Percentiles rank a stretch among this genome's conserved stretches.
Evolutionary conservation across 1,140 invertebrate genomes (phyloP).

Genomic region (Hypsibius dujardini): DNA sequence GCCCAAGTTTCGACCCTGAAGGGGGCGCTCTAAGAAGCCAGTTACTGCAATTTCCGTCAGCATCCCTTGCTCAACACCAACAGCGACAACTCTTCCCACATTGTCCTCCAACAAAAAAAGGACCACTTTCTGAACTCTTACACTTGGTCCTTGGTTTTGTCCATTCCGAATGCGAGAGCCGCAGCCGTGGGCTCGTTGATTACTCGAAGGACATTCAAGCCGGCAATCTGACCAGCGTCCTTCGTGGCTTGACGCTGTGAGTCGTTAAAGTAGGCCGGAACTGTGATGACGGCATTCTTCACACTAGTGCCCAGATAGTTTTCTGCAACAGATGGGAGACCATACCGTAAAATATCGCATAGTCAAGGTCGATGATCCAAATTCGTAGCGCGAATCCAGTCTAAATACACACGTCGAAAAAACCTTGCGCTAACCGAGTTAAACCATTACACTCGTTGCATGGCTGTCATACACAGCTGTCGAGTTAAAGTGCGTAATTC

Average conservation of each 20-base stretch:
- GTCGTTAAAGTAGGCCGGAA: constrained; percentile 90
- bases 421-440: neutral
- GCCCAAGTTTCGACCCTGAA: no score
- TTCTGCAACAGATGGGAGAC: constrained; percentile 36
- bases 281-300: constrained; percentile 81
- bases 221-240: constrained; percentile 89
- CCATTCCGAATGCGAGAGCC: constrained; percentile 92
- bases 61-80: no score
- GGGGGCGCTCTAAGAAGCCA: no score
- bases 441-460: no score
- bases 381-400: no score
- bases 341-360: no score
- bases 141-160: constrained; percentile 95
- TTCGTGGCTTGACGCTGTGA: constrained; percentile 80
- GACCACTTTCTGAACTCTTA: constrained; percentile 40
- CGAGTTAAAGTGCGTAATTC: no score
- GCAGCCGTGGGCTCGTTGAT: constrained; percentile 96
- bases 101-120: neutral
- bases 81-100: neutral
- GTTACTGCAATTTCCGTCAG: no score
- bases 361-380: no score
- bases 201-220: constrained; percentile 79
- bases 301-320: constrained; percentile 59
- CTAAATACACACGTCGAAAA: neutral
- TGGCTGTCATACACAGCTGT: no score